Base-by-base conservation (phyloP, 2,797 vertebrate genomes). In the Sebastes iracundus region DNA sequence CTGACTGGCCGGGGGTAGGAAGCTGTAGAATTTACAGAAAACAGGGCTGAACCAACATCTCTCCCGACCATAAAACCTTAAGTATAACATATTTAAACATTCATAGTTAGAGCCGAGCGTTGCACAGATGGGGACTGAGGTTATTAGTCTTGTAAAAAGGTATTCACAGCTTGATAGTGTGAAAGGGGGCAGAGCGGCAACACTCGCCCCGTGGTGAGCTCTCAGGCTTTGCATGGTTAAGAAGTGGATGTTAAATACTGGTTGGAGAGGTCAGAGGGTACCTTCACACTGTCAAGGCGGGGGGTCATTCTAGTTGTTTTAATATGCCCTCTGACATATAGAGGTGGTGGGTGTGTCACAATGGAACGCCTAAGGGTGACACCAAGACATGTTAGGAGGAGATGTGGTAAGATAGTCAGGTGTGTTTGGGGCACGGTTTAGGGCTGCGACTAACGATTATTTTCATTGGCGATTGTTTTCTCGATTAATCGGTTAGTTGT, bases 1-100 rank as follows among this genome's bases (percentile, higher is more conserved):
- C 71, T 83, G 90, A 87, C 87, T 78, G 82, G 90, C 72, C 85
- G 22, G 77, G 77, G 66, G 85, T 77, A 81, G 64, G 73, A 76
- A 83, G 67, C 81, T 88, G 80, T 25, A 77, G 71, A 86, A 87
- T 81, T 80, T 72, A 77, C 75, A 75, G 73, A 77, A 87, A 82
- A 85, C 60, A 46, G 8, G 52, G 23, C 80, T 77, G 72, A 82
- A 85, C 72, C 84, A 82, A 83, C 76, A 82, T 76, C 72, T 84
- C 82, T 61, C 79, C 64, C 75, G 33, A 84, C 67, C 56, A 30
- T 68, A 63, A 73, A 90, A 75, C 33, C 30, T 76, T 32, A 38
- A 79, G 72, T 63, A 46, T 84, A 42, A 38, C 62, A 64, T 14
- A 38, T 42, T 64, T 63, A 33, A 63, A 63, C 28, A 63, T 81